These are phyloP conservation scores for Gymnocypris eckloni DNA, from an alignment of 2,797 vertebrate genomes.

Conservation along the genomic window DNA sequence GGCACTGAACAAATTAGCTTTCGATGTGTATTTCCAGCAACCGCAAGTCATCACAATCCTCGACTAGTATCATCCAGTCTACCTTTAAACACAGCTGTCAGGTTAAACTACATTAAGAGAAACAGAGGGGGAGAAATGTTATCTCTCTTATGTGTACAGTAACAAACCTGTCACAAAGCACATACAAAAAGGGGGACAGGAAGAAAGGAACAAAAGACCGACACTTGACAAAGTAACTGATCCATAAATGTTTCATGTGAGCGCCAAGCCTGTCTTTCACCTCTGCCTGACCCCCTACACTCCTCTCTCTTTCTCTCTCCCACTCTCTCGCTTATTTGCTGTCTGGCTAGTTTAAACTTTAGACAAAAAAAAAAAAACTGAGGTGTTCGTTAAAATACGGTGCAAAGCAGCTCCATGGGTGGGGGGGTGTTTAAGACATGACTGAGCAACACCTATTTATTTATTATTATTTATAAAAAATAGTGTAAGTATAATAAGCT, in stretches of 20 bases:
- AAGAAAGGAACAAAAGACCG: constrained; percentile 60
- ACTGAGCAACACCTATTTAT: background rate
- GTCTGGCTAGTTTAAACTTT: constrained; percentile 41
- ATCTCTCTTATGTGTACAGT: constrained; percentile 34
- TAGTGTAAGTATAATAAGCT: background rate
- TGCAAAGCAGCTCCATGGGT: background rate
- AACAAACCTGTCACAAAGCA: constrained; percentile 50
- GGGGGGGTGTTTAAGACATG: background rate
- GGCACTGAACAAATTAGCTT: constrained; percentile 64
- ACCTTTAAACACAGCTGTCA: constrained; percentile 13
- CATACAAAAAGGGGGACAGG: constrained; percentile 41
- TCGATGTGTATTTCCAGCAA: constrained; percentile 60
- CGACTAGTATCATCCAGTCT: constrained; percentile 20
- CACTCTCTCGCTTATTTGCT: constrained; percentile 17
- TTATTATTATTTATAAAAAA: background rate
- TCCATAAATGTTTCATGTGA: constrained; percentile 70
- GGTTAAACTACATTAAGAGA: constrained; percentile 29
- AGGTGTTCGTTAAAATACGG: constrained; percentile 50
- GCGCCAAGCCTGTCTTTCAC: constrained; percentile 68
- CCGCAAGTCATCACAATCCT: constrained; percentile 52
- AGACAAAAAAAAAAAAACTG: constrained; percentile 17
- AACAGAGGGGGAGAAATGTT: constrained; percentile 28
- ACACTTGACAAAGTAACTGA: constrained; percentile 62
- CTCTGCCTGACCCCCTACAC: constrained; percentile 74
- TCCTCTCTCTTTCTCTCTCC: constrained; percentile 45